Percentiles rank a stretch among this genome's conserved stretches.
These are phyloP conservation scores for Lumbricus terrestris DNA, from an alignment of 2,888 invertebrate genomes.

Conservation along the genomic window DNA sequence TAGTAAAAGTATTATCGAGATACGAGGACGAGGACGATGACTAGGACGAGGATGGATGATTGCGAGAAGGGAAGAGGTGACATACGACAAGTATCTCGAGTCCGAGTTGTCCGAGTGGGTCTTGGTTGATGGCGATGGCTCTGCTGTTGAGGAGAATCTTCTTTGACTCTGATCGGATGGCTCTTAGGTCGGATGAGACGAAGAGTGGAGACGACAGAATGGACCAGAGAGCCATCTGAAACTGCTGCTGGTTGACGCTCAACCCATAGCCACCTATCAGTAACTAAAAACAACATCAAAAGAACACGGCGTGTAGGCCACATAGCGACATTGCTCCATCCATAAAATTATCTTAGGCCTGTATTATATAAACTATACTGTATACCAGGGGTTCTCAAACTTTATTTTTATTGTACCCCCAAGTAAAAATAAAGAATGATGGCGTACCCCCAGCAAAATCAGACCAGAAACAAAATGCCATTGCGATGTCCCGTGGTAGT, in stretches of 20 bases:
- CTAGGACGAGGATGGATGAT: no score
- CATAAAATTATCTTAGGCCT: no score
- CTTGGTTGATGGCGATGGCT: conserved; percentile 90
- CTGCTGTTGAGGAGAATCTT: conserved; percentile 88
- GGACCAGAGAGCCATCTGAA: conserved; percentile 95
- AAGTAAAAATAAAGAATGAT: no score
- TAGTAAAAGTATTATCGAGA: no score
- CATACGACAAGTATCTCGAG: conserved; percentile 31
- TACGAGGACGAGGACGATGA: no score
- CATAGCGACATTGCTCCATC: neutral
- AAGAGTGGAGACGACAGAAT: conserved; percentile 88
- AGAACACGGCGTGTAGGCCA: neutral
- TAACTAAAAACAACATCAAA: conserved; percentile 66
- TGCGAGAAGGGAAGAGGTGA: neutral
- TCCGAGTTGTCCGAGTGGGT: conserved; percentile 87
- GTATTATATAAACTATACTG: no score
- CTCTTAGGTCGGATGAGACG: conserved; percentile 88
- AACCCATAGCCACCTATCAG: conserved; percentile 92
- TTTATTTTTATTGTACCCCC: no score
- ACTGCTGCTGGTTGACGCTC: conserved; percentile 89
- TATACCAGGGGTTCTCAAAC: no score
- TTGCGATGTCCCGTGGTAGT: no score
- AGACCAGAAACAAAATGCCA: no score
- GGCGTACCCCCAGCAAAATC: no score
- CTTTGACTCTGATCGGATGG: conserved; percentile 83